phyloP scores from a whole-genome alignment of 1,140 invertebrate genomes.

The Dinoponera quadriceps region DNA sequence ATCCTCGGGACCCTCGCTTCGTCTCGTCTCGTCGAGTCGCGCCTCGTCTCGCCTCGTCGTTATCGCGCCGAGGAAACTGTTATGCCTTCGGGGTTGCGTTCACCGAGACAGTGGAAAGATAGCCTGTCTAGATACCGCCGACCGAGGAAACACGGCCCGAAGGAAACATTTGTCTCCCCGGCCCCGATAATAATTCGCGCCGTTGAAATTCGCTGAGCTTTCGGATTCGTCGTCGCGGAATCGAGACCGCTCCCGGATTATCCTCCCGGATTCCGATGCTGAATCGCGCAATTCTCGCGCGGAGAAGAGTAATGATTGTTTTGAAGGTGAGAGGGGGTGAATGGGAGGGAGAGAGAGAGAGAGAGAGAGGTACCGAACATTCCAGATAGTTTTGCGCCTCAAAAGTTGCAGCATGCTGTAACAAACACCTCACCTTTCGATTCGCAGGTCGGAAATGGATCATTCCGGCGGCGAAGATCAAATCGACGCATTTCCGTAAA shows the following conservation, averaged over 20 bases:
- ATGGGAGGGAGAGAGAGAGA: not conserved
- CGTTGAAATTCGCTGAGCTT: conserved; percentile 57
- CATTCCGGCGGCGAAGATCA: not conserved
- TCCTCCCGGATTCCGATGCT: conserved; percentile 37
- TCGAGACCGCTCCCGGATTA: conserved; percentile 25
- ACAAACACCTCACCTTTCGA: not conserved
- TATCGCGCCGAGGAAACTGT: conserved; percentile 67
- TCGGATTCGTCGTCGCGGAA: conserved; percentile 46
- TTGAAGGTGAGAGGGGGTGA: not conserved
- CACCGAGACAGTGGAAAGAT: conserved; percentile 54
- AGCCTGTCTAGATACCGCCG: conserved; percentile 51
- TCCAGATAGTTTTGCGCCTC: conserved; percentile 10
- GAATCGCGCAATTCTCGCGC: conserved; percentile 31
- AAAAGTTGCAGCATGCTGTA: not conserved
- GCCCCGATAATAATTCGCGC: conserved; percentile 56
- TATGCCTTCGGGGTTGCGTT: conserved; percentile 65
- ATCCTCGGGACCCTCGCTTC: conserved; percentile 19
- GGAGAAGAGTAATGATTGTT: conserved; percentile 50
- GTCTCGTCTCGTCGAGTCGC: not conserved
- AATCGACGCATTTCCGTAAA: conserved; percentile 17
- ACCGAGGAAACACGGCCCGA: conserved; percentile 52
- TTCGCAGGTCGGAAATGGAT: not conserved
- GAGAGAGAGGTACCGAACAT: not conserved
- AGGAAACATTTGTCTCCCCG: conserved; percentile 65
- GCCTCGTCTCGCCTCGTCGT: conserved; percentile 41